Conservation (phyloP, 2,888 invertebrate species). For the Ophonus ardosiacus region DNA sequence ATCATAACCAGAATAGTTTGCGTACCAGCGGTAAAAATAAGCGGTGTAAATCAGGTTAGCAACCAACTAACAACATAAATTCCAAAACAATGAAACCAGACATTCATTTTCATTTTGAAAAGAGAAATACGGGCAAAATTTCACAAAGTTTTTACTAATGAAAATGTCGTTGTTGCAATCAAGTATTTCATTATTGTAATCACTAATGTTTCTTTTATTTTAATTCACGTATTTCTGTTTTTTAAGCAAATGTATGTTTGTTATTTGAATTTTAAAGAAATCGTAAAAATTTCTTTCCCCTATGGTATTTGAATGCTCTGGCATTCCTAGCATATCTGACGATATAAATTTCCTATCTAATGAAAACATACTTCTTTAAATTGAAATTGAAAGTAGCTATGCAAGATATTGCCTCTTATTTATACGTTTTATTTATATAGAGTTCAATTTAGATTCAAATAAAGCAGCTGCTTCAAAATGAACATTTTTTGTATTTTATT, state of each 20-base stretch:
- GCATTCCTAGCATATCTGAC: constrained; percentile 49
- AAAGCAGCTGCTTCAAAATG: neutral
- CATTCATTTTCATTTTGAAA: too few relatives aligned
- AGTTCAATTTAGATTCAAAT: constrained; percentile 37
- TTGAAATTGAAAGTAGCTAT: constrained; percentile 54
- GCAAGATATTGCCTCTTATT: constrained; percentile 22
- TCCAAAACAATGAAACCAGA: too few relatives aligned
- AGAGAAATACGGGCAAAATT: too few relatives aligned
- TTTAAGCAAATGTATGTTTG: neutral
- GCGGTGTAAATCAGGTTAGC: too few relatives aligned
- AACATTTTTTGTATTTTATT: neutral
- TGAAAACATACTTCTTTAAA: constrained; percentile 57
- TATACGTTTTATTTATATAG: constrained; percentile 42
- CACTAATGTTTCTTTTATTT: neutral
- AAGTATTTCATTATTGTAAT: neutral
- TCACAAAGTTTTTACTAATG: too few relatives aligned
- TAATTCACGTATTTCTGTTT: too few relatives aligned
- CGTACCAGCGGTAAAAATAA: neutral
- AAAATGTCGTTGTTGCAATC: too few relatives aligned
- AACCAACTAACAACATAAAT: too few relatives aligned
- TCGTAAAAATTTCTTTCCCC: neutral
- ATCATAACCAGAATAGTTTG: constrained; percentile 14
- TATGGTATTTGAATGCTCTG: constrained; percentile 42
- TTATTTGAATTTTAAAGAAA: neutral
- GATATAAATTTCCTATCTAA: constrained; percentile 56